These are phyloP conservation scores for Plestiodon gilberti DNA, from an alignment of 2,113 vertebrate genomes.

Conservation along the genomic window DNA sequence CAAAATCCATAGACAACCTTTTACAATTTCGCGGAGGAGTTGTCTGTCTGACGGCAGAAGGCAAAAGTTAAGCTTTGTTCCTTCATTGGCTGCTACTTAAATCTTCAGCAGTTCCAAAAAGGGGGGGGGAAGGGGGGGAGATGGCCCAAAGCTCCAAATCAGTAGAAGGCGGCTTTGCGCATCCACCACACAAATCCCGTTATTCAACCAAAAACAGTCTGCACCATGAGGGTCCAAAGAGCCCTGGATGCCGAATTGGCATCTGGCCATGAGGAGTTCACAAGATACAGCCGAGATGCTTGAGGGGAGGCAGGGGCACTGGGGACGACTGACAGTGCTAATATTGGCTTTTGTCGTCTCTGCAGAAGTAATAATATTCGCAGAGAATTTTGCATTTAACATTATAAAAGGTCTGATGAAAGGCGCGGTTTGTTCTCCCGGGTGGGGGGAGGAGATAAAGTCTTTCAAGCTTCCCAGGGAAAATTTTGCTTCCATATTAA, in stretches of 20 bases:
- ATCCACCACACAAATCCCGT: conserved; percentile 25
- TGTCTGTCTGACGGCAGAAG: conserved; percentile 56
- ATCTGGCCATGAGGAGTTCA: conserved; percentile 13
- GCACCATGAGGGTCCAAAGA: conserved; percentile 3
- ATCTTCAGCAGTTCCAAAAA: conserved; percentile 1
- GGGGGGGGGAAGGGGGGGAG: too few species aligned
- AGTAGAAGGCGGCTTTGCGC: neutral
- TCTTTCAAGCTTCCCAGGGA: conserved; percentile 65
- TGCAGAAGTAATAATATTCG: conserved; percentile 59
- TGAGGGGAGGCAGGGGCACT: conserved; percentile 45
- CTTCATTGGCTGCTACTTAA: conserved; percentile 56
- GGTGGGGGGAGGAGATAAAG: conserved; percentile 54
- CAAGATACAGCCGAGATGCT: conserved; percentile 54
- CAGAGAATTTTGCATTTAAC: conserved; percentile 62
- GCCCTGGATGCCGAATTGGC: conserved; percentile 26
- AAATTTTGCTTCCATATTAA: conserved; percentile 70
- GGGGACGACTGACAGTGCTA: conserved; percentile 63
- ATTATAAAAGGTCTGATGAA: conserved; percentile 64
- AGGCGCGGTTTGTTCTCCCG: conserved; percentile 62
- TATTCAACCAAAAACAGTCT: conserved; percentile 32
- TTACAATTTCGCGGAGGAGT: conserved; percentile 61
- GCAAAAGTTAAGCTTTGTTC: conserved; percentile 67
- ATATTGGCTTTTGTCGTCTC: conserved; percentile 58
- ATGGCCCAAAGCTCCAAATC: neutral
- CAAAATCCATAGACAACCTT: conserved; percentile 68